Percentiles rank a stretch among this genome's conserved stretches.
Conservation (phyloP, 2,113 vertebrate genomes). For the Protobothrops flavoviridis region DNA sequence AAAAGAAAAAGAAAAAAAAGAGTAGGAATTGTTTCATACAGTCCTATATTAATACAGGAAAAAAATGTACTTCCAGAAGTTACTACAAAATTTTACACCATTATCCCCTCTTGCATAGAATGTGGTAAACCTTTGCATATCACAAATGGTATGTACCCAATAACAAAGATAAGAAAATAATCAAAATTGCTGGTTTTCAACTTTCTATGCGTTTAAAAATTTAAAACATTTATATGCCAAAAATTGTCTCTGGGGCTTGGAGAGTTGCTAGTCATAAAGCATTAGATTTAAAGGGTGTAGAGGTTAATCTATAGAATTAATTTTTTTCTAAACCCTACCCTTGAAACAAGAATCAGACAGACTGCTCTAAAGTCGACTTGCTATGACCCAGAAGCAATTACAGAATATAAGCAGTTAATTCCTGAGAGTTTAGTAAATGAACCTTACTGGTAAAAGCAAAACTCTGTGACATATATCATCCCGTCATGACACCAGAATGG, state of each 20-base stretch:
- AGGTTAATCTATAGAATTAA: constrained; percentile 55
- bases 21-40: constrained; percentile 66
- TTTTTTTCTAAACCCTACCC: constrained; percentile 65
- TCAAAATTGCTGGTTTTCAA: constrained; percentile 79
- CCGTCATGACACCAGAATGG: constrained; percentile 70
- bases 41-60: constrained; percentile 72
- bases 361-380: constrained; percentile 74
- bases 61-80: constrained; percentile 75
- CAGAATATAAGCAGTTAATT: constrained; percentile 80
- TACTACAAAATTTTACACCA: constrained; percentile 77
- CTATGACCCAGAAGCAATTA: constrained; percentile 79
- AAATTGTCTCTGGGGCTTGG: constrained; percentile 70
- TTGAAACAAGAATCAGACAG: constrained; percentile 62
- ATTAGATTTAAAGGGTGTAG: constrained; percentile 65
- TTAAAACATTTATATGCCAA: constrained; percentile 69
- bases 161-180: constrained; percentile 77
- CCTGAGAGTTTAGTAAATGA: constrained; percentile 92
- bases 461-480: constrained; percentile 65
- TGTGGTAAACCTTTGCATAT: constrained; percentile 82
- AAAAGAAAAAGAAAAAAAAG: constrained; percentile 25
- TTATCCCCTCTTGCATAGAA: constrained; percentile 82
- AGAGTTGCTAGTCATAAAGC: constrained; percentile 67
- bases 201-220: constrained; percentile 73
- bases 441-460: constrained; percentile 87
- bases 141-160: constrained; percentile 72